Conservation (phyloP, 2,888 invertebrate genomes). For the Serrognathus titanus region DNA sequence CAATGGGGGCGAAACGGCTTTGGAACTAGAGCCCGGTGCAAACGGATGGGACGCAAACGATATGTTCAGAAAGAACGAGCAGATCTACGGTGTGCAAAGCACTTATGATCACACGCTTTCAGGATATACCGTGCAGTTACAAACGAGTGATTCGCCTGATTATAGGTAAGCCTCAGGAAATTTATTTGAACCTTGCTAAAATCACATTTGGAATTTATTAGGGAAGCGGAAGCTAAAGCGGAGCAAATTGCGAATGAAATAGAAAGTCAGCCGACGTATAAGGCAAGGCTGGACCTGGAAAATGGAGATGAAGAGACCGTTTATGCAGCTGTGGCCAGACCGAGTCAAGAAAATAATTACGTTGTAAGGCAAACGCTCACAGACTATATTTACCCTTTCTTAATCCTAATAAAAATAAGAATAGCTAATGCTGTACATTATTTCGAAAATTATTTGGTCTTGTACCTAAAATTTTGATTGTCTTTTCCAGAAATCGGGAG, state of each 20-base stretch:
- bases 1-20: conserved; percentile 52
- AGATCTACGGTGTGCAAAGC: conserved; percentile 86
- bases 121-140: conserved; percentile 88
- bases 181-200: background rate
- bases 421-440: too few species aligned
- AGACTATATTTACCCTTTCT: too few species aligned
- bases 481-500: conserved; percentile 9
- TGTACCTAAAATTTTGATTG: background rate
- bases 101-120: conserved; percentile 87
- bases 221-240: conserved; percentile 80
- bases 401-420: too few species aligned
- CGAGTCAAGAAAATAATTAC: conserved; percentile 35
- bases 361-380: conserved; percentile 11
- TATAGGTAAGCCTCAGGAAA: conserved; percentile 66
- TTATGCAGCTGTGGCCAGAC: conserved; percentile 81
- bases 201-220: conserved; percentile 27
- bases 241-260: conserved; percentile 90
- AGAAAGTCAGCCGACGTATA: conserved; percentile 79
- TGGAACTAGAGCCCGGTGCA: conserved; percentile 70
- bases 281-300: conserved; percentile 79
- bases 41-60: conserved; percentile 97
- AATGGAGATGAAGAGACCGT: conserved; percentile 89
- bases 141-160: conserved; percentile 82
- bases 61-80: conserved; percentile 94
- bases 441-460: too few species aligned